Base-by-base conservation (phyloP, 2,113 vertebrate species). In the Barbus barbus region DNA sequence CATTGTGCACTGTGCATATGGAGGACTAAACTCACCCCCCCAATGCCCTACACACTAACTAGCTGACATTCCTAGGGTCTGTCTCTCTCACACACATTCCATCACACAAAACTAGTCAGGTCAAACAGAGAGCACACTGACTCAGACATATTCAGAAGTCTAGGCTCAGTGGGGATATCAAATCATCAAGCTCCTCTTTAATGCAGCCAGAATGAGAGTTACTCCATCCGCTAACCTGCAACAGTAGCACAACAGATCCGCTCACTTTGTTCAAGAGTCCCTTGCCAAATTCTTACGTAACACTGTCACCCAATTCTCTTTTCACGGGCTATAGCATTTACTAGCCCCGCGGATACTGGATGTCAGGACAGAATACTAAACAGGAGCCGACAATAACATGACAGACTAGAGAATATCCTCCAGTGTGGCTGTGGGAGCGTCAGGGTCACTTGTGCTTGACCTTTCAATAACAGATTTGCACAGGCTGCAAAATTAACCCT, bases 61-160 rank as follows among this genome's bases (percentile, higher is more conserved):
- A 53, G 78, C 61, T 16, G 14, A 87, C 83, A 87, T 87, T 87
- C 78, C 72, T 76, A 78, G 69, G 56, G 75, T 63, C 41, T 41
- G 14, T 85, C 41, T 85, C 65, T 36, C 56, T 61, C 51, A 61
- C 63, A 61, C 60, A 71, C 63, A 81, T 84, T 87, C 78, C 82
- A 33, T 36, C 56, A 51, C 24, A 60, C 18, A 72, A 72, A 85
- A 48, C n/a, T 44, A 28, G 53, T 38, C 63, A 28, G 41, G n/a
- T 69, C 74, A 78, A 65, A 36, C 61, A 61, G 71, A 83, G 36
- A 83, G 36, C n/a, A n/a, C 51, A 33, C 16, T 0, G 33, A 74
- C 48, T 44, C 53, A 48, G 33, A 75, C 36, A 75, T 20, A 61
- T 73, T 56, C 44, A 82, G 56, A 48, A 33, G 56, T 65, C 56